Percentiles rank a stretch among this genome's conserved stretches.
Evolutionary conservation across 2,888 invertebrate species (phyloP).

Genomic region (Nomada fabriciana): DNA sequence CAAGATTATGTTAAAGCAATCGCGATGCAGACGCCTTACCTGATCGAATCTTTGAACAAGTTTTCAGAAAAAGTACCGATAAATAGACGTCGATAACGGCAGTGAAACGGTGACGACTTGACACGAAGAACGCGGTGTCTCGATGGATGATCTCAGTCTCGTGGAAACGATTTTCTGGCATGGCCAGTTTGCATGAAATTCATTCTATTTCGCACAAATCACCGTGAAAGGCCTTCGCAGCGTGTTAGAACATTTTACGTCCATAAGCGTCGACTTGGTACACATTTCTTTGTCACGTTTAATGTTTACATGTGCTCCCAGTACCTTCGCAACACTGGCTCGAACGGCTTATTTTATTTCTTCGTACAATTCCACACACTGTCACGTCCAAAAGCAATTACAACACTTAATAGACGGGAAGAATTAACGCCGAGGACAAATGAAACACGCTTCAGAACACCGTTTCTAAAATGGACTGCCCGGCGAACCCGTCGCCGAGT

Average conservation of each 20-base stretch:
- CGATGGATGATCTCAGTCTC: not conserved
- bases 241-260: slow-evolving; percentile 32
- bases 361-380: not conserved
- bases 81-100: not conserved
- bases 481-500: not conserved
- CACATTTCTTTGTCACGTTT: not conserved
- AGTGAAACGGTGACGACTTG: not conserved
- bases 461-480: not conserved
- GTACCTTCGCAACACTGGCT: too few species aligned
- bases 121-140: not conserved
- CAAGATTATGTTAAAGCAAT: not conserved
- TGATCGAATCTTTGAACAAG: not conserved
- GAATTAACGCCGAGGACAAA: not conserved
- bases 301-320: not conserved
- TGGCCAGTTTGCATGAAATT: slow-evolving; percentile 14
- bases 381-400: not conserved
- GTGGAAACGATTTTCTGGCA: not conserved
- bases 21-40: not conserved
- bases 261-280: slow-evolving; percentile 28
- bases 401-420: not conserved
- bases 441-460: not conserved
- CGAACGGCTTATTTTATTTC: too few species aligned
- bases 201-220: slow-evolving; percentile 35
- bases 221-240: not conserved
- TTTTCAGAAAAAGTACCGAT: too few species aligned